phyloP scores from a whole-genome alignment of 2,113 vertebrate species.

The Syngnathoides biaculeatus region DNA sequence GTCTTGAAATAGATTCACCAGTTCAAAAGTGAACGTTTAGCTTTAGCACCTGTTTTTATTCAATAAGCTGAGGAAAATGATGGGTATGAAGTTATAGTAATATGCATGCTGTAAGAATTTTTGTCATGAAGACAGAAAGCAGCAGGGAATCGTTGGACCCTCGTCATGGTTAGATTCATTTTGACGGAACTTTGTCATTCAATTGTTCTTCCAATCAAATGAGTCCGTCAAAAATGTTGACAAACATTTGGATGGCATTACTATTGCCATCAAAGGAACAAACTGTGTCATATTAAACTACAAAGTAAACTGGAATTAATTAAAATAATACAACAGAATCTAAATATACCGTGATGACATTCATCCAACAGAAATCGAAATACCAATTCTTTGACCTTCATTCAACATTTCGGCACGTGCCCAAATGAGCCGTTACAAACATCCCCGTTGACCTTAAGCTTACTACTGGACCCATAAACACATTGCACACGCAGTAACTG shows the following conservation, averaged over 20 bases:
- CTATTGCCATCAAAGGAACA: background rate
- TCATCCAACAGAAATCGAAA: conserved; percentile 6
- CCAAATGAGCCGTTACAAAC: background rate
- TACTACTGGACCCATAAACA: background rate
- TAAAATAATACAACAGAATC: background rate
- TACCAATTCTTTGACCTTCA: background rate
- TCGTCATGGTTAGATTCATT: background rate
- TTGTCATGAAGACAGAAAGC: background rate
- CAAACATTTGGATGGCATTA: background rate
- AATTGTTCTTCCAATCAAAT: background rate
- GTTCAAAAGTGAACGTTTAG: conserved; percentile 4
- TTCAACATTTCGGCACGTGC: background rate
- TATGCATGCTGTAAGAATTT: background rate
- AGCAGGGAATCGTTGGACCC: background rate
- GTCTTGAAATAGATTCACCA: conserved; percentile 9
- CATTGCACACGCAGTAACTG: background rate
- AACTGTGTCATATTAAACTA: background rate
- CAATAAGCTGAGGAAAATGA: background rate
- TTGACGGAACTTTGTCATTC: background rate
- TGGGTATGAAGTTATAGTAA: conserved; percentile 12
- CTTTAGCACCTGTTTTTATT: conserved; percentile 31
- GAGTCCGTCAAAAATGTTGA: background rate
- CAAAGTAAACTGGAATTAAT: background rate
- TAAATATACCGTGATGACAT: conserved; percentile 19
- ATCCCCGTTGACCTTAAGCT: background rate